A percentile compares a stretch with the other conserved stretches of the same genome.
phyloP scores from a whole-genome alignment of 92 coral and sea anemone species.

The Actinernus sp. region DNA sequence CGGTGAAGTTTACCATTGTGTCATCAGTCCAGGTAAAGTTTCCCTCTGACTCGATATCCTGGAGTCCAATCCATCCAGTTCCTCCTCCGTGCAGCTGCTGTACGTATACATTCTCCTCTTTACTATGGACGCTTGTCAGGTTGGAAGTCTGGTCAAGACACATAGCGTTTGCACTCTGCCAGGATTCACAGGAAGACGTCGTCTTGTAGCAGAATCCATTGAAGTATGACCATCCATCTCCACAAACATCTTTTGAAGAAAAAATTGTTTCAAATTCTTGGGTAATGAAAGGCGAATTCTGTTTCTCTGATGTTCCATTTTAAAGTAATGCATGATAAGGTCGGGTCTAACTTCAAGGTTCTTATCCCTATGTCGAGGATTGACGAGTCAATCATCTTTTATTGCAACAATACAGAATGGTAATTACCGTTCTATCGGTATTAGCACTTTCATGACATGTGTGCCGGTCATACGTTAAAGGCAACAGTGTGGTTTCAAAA shows the following conservation, averaged over 20 bases:
- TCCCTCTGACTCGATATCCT: slow-evolving; percentile 54
- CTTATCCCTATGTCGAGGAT: too few relatives aligned
- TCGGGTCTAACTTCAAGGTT: too few relatives aligned
- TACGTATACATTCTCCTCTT: slow-evolving; percentile 7
- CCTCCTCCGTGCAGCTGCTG: slow-evolving; percentile 34
- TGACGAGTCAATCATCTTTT: too few relatives aligned
- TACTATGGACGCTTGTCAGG: not conserved
- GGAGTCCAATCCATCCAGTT: slow-evolving; percentile 66
- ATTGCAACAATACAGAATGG: too few relatives aligned
- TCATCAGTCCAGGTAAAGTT: slow-evolving; percentile 55
- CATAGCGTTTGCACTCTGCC: slow-evolving; percentile 2
- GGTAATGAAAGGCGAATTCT: too few relatives aligned
- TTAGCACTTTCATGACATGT: too few relatives aligned
- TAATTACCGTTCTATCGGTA: too few relatives aligned
- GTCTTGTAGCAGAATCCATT: slow-evolving; percentile 16
- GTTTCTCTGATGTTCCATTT: too few relatives aligned
- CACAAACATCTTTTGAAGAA: slow-evolving; percentile 40
- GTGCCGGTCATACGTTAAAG: too few relatives aligned
- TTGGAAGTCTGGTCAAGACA: not conserved
- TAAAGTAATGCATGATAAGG: too few relatives aligned
- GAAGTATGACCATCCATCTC: slow-evolving; percentile 21
- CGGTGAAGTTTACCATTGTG: slow-evolving; percentile 25
- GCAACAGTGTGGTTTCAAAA: too few relatives aligned
- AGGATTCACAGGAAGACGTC: not conserved
- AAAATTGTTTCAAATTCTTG: too few relatives aligned